Evolutionary conservation across 92 coral and sea anemone genomes (phyloP).

Genomic region (Umimayanthus kanabou): DNA sequence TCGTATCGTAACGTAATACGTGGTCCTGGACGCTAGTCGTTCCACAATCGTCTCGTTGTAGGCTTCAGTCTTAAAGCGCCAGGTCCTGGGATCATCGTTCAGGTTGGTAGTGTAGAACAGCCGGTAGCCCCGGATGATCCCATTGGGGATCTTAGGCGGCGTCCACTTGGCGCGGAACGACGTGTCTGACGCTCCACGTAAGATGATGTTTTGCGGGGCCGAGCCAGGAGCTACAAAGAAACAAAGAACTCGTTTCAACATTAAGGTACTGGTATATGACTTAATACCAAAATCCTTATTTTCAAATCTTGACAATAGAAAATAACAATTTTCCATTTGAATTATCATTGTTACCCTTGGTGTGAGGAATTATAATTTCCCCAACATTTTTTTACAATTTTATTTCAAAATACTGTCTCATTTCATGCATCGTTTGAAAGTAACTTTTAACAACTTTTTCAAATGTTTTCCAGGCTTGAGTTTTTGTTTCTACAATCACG

Average conservation of each 20-base stretch:
- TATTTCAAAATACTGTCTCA: too few species aligned
- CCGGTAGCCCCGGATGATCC: constrained; percentile 69
- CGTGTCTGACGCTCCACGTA: constrained; percentile 69
- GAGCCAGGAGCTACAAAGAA: constrained; percentile 75
- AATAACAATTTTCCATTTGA: neutral
- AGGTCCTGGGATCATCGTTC: constrained; percentile 43
- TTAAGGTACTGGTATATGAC: neutral
- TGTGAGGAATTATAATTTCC: too few species aligned
- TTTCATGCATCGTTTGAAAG: too few species aligned
- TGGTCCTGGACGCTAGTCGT: constrained; percentile 59
- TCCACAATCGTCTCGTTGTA: constrained; percentile 57
- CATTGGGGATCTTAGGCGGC: constrained; percentile 87
- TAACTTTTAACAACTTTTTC: too few species aligned
- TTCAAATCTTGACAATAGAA: neutral
- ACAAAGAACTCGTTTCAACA: neutral
- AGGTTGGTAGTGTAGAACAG: constrained; percentile 71
- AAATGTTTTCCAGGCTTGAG: too few species aligned
- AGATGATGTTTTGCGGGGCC: constrained; percentile 71
- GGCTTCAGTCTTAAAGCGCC: constrained; percentile 66
- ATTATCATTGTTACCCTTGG: neutral
- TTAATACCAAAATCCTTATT: too few species aligned
- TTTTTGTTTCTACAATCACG: too few species aligned
- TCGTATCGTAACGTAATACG: constrained; percentile 62
- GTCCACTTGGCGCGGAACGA: constrained; percentile 83
- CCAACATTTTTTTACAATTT: too few species aligned